Evolutionary conservation across 2,888 invertebrate species (phyloP), one percentile per base, ranked within the genome.

Genomic region (Drosophila cracens): DNA sequence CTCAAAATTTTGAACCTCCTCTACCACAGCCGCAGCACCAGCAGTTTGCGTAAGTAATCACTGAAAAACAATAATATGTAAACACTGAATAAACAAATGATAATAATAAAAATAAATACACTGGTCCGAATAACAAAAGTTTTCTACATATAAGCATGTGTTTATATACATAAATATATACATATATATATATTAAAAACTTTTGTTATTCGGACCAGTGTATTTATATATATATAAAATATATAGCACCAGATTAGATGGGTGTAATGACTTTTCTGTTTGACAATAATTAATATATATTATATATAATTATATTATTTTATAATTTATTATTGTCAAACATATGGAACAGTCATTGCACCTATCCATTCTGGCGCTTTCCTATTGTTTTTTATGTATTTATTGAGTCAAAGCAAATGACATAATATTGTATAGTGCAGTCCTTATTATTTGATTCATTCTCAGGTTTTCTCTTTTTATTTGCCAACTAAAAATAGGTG

Each of bases 41-140:
- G 70, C 79, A 89, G 76, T 91, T 91, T 82, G 87, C 92, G 91
- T 91, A 90, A 92, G 91, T 90, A 73, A 63, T 63, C 70, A 51
- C 49, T 43, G 63, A 56, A 53, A 56, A 60, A 58, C 38, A 49
- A 34, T 33, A 66, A 67, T 76, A 78, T 70, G 76, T 56, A 43
- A 43, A 52, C 33, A 54, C 36, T 18, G 53, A 67, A 54, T 67
- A 73, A 59, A 31, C 7, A 56, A 68, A 59, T 34, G 53, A 29
- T 72, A 31, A 57, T 21, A 73, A 67, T 57, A 77, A 43, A 25
- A 56, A 56, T 38, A 29, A 56, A 70, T 48, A 13, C n/a, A 16
- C 18, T 56, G 54, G 29, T 18, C 13, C 43, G n/a, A 36, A 4
- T n/a, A 29, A 34, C 40, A 34, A 60, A 16, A 21, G 16, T 34